A percentile compares a stretch with the other conserved stretches of the same genome.
These are phyloP conservation scores for Borostomias antarcticus DNA, from an alignment of 2,797 vertebrate genomes.

Conservation along the genomic window DNA sequence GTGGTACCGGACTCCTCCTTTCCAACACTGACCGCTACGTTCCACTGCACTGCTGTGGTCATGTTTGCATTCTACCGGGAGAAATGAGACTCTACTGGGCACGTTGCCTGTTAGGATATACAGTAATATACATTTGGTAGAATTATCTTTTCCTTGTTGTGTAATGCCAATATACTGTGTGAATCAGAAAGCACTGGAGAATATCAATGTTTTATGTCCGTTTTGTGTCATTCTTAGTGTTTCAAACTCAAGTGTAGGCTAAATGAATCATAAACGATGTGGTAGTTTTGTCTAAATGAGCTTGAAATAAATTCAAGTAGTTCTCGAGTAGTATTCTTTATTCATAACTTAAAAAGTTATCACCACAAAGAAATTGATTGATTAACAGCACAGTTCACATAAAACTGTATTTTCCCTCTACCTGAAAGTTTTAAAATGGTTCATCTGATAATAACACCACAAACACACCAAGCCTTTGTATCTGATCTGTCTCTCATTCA, in stretches of 20 bases:
- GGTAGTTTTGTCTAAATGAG: slow-evolving; percentile 13
- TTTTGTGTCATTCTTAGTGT: not conserved
- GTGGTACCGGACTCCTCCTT: too few species aligned
- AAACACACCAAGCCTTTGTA: too few species aligned
- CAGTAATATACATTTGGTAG: too few species aligned
- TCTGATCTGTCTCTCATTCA: too few species aligned
- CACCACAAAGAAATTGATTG: too few species aligned
- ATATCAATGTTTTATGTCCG: not conserved
- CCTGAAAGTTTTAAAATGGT: too few species aligned
- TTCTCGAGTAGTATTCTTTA: not conserved
- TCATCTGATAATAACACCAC: too few species aligned
- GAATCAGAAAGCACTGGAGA: not conserved
- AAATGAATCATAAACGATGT: not conserved
- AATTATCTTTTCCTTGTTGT: not conserved
- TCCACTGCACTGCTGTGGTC: not conserved
- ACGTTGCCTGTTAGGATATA: too few species aligned
- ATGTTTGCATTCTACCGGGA: not conserved
- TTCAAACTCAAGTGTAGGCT: not conserved
- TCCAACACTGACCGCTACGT: not conserved
- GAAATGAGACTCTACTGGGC: too few species aligned
- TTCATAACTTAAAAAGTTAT: not conserved
- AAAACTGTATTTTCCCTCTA: too few species aligned
- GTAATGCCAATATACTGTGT: not conserved
- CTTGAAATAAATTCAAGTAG: slow-evolving; percentile 48
- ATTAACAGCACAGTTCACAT: too few species aligned